Evolutionary conservation across 2,888 invertebrate species (phyloP), one percentile per base, ranked within the genome.

Genomic region (Drosophila multiciliata): DNA sequence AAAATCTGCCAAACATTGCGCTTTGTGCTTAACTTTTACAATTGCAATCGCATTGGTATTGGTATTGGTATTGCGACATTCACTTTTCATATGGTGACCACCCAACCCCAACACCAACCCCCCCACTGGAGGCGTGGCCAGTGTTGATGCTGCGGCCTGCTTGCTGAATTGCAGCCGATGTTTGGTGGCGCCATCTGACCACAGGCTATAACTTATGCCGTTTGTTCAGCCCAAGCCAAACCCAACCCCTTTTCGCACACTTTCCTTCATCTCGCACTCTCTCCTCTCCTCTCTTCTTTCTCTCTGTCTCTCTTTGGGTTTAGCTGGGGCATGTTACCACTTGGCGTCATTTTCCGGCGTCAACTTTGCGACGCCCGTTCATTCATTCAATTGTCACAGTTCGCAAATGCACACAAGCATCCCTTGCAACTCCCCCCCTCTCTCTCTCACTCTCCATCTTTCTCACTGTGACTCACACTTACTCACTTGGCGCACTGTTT

Each of bases 261-360:
- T 20, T 33, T 15, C 36, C 29, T 35, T 50, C 4, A 20, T 40
- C 17, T 45, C 60, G 0, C 9, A 6, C 35, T 35, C 15, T 12
- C 6, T 20, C 53, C 1, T 35, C 15, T 35, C 17, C 3, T 23
- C 6, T 23, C 35, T 15, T n/a, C 9, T 29, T 1, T n/a, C 17
- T 50, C 11, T 26, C 7, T n/a, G 6, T n/a, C 36, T 11, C 9
- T 26, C 17, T 26, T 26, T 38, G 7, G 8, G 15, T 15, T 45
- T 15, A 23, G 26, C 45, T 26, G 2, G 1, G 12, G 26, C 50
- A 58, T 67, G 64, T 60, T 66, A 45, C 64, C 79, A 73, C 76
- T 78, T 82, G 81, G 81, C 81, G 69, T 81, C 80, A 82, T 77
- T 82, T 82, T 81, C 79, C 72, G 81, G 81, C 82, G 82, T 81